These are phyloP conservation scores for Sminthurides aquaticus DNA, from an alignment of 2,888 invertebrate genomes.

Conservation along the genomic window DNA sequence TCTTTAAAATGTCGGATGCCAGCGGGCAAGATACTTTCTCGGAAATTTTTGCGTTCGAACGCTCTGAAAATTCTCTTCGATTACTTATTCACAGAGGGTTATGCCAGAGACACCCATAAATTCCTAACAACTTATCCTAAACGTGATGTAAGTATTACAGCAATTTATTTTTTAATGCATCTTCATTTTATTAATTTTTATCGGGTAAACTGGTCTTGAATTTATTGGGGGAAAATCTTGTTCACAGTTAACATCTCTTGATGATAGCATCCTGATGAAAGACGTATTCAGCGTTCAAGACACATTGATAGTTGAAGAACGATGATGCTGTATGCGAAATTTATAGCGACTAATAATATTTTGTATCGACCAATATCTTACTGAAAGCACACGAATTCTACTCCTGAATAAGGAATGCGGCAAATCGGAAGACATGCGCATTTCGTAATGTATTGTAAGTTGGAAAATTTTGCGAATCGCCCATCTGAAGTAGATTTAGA, in stretches of 20 bases:
- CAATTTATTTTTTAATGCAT: neutral
- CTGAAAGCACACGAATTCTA: too few relatives aligned
- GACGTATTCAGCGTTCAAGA: constrained; percentile 42
- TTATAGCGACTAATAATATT: too few relatives aligned
- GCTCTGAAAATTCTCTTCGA: constrained; percentile 39
- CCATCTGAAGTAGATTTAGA: too few relatives aligned
- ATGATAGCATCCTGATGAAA: constrained; percentile 33
- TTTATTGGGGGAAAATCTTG: too few relatives aligned
- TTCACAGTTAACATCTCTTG: constrained; percentile 34
- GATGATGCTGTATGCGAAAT: constrained; percentile 34
- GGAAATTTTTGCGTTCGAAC: constrained; percentile 38
- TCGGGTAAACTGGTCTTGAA: too few relatives aligned
- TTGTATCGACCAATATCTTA: too few relatives aligned
- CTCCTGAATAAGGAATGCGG: too few relatives aligned
- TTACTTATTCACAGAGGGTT: constrained; percentile 41
- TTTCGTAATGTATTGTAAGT: too few relatives aligned
- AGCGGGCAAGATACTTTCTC: constrained; percentile 39
- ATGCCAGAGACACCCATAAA: constrained; percentile 37
- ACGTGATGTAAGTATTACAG: constrained; percentile 39
- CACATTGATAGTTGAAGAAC: constrained; percentile 42
- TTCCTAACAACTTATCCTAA: constrained; percentile 42
- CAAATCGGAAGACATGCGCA: too few relatives aligned
- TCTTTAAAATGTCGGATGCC: constrained; percentile 40
- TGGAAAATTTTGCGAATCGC: too few relatives aligned
- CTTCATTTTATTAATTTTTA: too few relatives aligned